Percentiles rank a stretch among this genome's conserved stretches.
Evolutionary conservation across 1,140 invertebrate species (phyloP).

Genomic region (Xylocopa sonorina): DNA sequence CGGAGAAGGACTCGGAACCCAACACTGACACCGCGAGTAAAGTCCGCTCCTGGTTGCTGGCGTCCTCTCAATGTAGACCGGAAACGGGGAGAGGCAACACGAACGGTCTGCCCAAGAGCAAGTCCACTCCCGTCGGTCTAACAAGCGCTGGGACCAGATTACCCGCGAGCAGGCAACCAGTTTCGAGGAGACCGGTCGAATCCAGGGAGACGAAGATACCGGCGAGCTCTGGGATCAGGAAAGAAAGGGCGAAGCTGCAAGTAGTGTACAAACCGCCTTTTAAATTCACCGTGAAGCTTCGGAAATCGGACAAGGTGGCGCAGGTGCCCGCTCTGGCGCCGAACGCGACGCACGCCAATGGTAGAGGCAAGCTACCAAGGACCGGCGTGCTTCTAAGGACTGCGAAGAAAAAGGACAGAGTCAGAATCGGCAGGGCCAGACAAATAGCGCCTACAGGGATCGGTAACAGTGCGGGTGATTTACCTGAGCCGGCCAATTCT

Average conservation of each 20-base stretch:
- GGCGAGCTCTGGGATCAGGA: slow-evolving; percentile 69
- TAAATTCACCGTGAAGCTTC: slow-evolving; percentile 90
- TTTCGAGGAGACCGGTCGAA: slow-evolving; percentile 68
- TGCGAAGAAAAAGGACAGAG: slow-evolving; percentile 74
- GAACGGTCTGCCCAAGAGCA: slow-evolving; percentile 84
- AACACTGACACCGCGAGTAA: slow-evolving; percentile 88
- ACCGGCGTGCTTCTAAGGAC: slow-evolving; percentile 82
- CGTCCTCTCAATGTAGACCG: slow-evolving; percentile 83
- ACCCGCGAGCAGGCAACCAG: slow-evolving; percentile 58
- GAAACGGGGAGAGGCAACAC: slow-evolving; percentile 71
- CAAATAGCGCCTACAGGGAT: slow-evolving; percentile 65
- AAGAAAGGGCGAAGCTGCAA: slow-evolving; percentile 88
- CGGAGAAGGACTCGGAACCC: slow-evolving; percentile 80
- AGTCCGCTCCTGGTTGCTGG: slow-evolving; percentile 92
- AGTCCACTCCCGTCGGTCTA: slow-evolving; percentile 87
- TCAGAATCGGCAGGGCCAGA: slow-evolving; percentile 69
- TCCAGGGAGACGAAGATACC: slow-evolving; percentile 57
- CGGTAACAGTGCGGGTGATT: slow-evolving; percentile 60
- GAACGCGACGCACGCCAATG: slow-evolving; percentile 45
- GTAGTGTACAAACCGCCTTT: slow-evolving; percentile 93
- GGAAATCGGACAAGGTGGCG: slow-evolving; percentile 84
- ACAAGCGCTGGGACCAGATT: slow-evolving; percentile 71
- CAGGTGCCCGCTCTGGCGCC: slow-evolving; percentile 60
- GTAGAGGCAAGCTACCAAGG: slow-evolving; percentile 70
- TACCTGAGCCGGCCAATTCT: slow-evolving; percentile 80